Evolutionary conservation across 2,113 vertebrate species (phyloP).

Genomic region (Scopus umbretta): DNA sequence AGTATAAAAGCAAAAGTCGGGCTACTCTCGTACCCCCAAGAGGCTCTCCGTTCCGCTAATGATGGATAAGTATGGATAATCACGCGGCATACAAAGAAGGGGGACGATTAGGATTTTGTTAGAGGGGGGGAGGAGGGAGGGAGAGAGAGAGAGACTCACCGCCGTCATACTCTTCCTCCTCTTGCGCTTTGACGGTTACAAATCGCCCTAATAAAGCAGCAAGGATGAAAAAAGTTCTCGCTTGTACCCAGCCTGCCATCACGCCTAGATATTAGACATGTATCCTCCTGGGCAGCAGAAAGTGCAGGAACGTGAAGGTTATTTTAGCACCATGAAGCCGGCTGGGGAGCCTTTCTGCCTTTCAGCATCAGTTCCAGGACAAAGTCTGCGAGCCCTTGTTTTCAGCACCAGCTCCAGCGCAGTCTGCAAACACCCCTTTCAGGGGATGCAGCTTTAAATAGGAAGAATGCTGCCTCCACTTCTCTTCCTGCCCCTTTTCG

Average conservation of each 20-base stretch:
- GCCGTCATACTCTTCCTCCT: slow-evolving; percentile 70
- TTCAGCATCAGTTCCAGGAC: slow-evolving; percentile 67
- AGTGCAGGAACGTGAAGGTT: slow-evolving; percentile 30
- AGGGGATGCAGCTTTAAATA: slow-evolving; percentile 83
- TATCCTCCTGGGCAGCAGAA: slow-evolving; percentile 56
- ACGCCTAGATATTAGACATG: slow-evolving; percentile 72
- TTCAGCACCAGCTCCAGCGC: slow-evolving; percentile 71
- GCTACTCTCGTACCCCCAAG: background rate
- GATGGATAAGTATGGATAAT: too few relatives aligned
- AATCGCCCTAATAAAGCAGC: slow-evolving; percentile 72
- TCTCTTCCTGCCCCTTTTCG: slow-evolving; percentile 83
- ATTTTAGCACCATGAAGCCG: slow-evolving; percentile 76
- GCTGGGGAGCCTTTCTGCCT: slow-evolving; percentile 35
- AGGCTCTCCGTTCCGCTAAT: background rate
- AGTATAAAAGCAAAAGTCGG: background rate
- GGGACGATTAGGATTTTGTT: accelerated
- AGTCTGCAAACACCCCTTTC: slow-evolving; percentile 71
- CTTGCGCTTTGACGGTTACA: slow-evolving; percentile 72
- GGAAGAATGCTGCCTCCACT: slow-evolving; percentile 82
- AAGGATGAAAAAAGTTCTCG: slow-evolving; percentile 72
- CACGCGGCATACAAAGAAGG: background rate
- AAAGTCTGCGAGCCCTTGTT: slow-evolving; percentile 44
- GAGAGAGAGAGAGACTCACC: slow-evolving; percentile 69
- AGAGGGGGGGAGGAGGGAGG: too few relatives aligned
- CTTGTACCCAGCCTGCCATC: slow-evolving; percentile 74